Evolutionary conservation across 2,113 vertebrate species (phyloP).

Genomic region (Hippocampus abdominalis): DNA sequence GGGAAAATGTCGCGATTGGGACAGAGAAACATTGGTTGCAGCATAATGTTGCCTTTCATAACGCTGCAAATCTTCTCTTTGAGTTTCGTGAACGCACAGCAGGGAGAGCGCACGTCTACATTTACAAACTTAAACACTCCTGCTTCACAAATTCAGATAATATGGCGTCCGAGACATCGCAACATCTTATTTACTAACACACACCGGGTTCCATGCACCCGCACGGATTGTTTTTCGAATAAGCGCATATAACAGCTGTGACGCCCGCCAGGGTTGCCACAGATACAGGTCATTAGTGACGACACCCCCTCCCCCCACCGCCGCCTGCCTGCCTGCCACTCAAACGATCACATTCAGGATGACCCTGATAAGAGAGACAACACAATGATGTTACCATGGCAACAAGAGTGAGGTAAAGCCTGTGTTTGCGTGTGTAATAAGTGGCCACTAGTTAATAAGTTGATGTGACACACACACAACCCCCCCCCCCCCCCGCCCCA

Average conservation of each 20-base stretch:
- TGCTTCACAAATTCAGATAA: background rate
- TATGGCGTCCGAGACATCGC: background rate
- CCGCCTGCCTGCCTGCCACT: background rate
- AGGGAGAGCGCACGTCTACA: no score
- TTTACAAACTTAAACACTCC: conserved; percentile 1
- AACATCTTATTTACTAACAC: conserved; percentile 23
- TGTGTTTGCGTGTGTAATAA: conserved; percentile 7
- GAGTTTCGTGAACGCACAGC: no score
- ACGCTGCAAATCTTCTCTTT: no score
- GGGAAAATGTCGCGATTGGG: background rate
- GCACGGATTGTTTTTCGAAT: conserved; percentile 29
- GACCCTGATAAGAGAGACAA: conserved; percentile 12
- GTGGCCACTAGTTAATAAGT: conserved; percentile 26
- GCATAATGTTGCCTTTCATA: no score
- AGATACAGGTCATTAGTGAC: conserved; percentile 47
- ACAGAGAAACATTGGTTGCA: no score
- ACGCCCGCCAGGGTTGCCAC: conserved; percentile 32
- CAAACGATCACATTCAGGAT: conserved; percentile 7
- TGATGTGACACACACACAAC: background rate
- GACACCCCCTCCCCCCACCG: conserved; percentile 10
- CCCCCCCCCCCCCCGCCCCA: no score
- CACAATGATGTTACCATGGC: conserved; percentile 39
- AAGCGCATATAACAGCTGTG: conserved; percentile 11
- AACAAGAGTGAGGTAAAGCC: conserved; percentile 36
- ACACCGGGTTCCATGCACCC: background rate